Evolutionary conservation across 2,888 invertebrate species (phyloP).

Genomic region (Magallana nippona): DNA sequence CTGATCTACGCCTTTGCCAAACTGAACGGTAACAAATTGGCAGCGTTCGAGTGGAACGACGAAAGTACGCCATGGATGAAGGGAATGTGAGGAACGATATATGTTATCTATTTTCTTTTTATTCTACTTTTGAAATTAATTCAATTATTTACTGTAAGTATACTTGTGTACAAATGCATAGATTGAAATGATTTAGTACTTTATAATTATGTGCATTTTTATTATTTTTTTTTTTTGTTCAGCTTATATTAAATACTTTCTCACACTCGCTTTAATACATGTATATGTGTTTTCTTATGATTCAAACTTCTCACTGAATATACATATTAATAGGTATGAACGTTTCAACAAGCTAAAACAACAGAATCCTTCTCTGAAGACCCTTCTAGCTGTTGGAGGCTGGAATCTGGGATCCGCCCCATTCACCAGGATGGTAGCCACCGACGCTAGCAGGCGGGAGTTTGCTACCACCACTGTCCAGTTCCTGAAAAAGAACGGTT

Average conservation of each 20-base stretch:
- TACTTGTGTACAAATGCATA: no score
- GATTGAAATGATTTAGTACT: no score
- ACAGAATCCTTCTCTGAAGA: slow-evolving; percentile 86
- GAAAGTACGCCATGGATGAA: slow-evolving; percentile 82
- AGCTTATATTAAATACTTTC: no score
- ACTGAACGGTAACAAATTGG: slow-evolving; percentile 95
- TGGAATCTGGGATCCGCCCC: slow-evolving; percentile 93
- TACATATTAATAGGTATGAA: no score
- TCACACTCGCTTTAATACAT: no score
- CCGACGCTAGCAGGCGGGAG: slow-evolving; percentile 59
- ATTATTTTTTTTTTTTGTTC: no score
- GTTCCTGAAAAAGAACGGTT: slow-evolving; percentile 81
- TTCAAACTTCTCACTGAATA: no score
- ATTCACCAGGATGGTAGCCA: slow-evolving; percentile 71
- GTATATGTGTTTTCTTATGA: no score
- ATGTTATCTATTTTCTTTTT: no score
- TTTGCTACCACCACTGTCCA: slow-evolving; percentile 67
- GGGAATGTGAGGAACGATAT: slow-evolving; percentile 65
- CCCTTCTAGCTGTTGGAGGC: slow-evolving; percentile 92
- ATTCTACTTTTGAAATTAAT: no score
- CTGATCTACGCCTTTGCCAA: slow-evolving; percentile 98
- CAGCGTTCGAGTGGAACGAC: slow-evolving; percentile 95
- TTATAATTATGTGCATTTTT: no score
- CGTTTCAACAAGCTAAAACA: slow-evolving; percentile 86
- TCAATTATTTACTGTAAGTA: no score